Evolutionary conservation across 2,888 invertebrate species (phyloP).

Genomic region (Shargacucullia verbasci): DNA sequence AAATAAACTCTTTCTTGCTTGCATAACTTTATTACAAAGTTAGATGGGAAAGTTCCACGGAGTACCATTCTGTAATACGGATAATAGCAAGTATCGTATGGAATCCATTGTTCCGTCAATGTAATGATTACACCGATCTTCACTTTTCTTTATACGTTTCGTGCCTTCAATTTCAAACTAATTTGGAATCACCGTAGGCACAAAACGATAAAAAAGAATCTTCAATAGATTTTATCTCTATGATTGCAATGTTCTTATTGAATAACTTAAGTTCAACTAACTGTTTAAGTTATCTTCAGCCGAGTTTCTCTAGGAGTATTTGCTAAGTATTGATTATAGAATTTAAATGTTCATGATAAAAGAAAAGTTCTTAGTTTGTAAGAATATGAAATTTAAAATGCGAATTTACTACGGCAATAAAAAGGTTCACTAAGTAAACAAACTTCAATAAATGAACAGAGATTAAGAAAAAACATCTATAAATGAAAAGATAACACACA

Average conservation of each 20-base stretch:
- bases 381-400: no score
- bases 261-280: not conserved
- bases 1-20: slow-evolving; percentile 52
- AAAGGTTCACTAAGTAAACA: no score
- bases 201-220: slow-evolving; percentile 14
- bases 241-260: slow-evolving; percentile 17
- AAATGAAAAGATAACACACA: no score
- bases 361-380: no score
- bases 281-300: not conserved
- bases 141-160: slow-evolving; percentile 46
- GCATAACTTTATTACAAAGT: slow-evolving; percentile 58
- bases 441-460: no score
- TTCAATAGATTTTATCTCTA: slow-evolving; percentile 12
- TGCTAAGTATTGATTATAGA: no score
- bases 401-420: no score
- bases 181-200: slow-evolving; percentile 33
- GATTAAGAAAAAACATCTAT: no score
- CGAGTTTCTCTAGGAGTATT: slow-evolving; percentile 2
- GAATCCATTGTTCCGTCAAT: slow-evolving; percentile 53
- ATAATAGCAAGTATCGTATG: slow-evolving; percentile 53
- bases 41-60: slow-evolving; percentile 62
- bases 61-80: slow-evolving; percentile 54
- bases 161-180: slow-evolving; percentile 32
- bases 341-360: no score
- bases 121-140: slow-evolving; percentile 48